A percentile compares a stretch with the other conserved stretches of the same genome.
phyloP scores from a whole-genome alignment of 2,113 vertebrate genomes.

The Anser cygnoides region DNA sequence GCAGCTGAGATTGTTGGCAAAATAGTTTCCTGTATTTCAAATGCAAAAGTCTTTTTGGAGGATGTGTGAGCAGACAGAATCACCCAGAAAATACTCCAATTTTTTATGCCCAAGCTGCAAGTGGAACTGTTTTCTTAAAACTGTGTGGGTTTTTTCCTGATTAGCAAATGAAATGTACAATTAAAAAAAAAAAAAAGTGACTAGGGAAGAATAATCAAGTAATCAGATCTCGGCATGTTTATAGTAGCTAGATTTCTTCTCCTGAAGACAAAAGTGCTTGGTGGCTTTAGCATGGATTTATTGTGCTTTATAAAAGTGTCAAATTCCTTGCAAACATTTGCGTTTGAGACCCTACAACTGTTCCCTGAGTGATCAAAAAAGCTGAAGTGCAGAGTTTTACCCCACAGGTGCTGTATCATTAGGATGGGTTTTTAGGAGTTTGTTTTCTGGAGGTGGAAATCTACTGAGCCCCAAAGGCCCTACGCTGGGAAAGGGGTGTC shows the following conservation, averaged over 20 bases:
- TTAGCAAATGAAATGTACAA: background rate
- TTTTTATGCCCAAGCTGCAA: background rate
- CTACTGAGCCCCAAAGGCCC: background rate
- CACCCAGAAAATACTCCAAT: background rate
- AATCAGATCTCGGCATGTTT: background rate
- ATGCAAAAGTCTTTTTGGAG: background rate
- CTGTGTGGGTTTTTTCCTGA: background rate
- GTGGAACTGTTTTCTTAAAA: background rate
- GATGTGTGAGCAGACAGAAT: background rate
- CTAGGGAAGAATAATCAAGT: background rate
- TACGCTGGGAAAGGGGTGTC: background rate
- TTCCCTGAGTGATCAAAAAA: background rate
- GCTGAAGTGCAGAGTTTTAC: background rate
- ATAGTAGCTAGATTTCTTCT: background rate
- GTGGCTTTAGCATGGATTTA: background rate
- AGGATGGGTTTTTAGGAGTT: background rate
- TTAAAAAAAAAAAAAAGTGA: background rate
- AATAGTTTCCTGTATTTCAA: slow-evolving; percentile 1
- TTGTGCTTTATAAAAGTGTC: background rate
- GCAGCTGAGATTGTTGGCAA: background rate
- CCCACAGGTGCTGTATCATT: background rate
- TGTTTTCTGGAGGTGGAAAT: background rate
- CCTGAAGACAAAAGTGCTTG: background rate
- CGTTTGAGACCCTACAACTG: background rate
- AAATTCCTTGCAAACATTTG: background rate